Conservation (phyloP, 2,113 vertebrate species). For the Andinoacara biseriatus region DNA sequence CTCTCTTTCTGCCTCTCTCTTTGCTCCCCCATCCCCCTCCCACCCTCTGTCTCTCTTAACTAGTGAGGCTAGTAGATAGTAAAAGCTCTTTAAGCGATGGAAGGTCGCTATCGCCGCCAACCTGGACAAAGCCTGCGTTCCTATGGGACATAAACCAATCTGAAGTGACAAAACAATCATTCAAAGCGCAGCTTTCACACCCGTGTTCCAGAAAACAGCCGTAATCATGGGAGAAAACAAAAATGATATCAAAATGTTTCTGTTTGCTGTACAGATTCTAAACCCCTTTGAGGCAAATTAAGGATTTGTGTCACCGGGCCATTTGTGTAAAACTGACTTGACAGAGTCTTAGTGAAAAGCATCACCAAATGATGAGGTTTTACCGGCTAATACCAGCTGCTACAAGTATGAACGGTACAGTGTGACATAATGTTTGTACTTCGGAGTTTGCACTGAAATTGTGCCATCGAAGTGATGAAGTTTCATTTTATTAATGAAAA, state of each 20-base stretch:
- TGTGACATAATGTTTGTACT: neutral
- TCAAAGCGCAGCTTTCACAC: neutral
- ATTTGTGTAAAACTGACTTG: neutral
- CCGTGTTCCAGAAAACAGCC: neutral
- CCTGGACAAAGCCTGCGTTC: slow-evolving; percentile 21
- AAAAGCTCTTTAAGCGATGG: slow-evolving; percentile 60
- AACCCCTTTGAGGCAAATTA: neutral
- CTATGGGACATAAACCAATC: slow-evolving; percentile 12
- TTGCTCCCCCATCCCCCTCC: neutral
- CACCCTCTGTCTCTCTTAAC: slow-evolving; percentile 66
- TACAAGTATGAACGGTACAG: neutral
- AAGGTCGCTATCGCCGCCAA: slow-evolving; percentile 27
- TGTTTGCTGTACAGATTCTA: neutral
- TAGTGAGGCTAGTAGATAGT: slow-evolving; percentile 65
- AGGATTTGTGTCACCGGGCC: neutral
- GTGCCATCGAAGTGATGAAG: neutral
- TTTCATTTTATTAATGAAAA: neutral
- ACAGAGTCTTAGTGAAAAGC: neutral
- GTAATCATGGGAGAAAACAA: slow-evolving; percentile 1
- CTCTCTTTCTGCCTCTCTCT: slow-evolving; percentile 42
- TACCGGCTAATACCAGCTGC: neutral
- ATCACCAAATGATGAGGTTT: neutral
- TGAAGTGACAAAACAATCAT: neutral
- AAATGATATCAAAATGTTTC: neutral
- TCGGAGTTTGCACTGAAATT: neutral